phyloP scores from a whole-genome alignment of 2,113 vertebrate genomes.

The Xyliphius kryptos region DNA sequence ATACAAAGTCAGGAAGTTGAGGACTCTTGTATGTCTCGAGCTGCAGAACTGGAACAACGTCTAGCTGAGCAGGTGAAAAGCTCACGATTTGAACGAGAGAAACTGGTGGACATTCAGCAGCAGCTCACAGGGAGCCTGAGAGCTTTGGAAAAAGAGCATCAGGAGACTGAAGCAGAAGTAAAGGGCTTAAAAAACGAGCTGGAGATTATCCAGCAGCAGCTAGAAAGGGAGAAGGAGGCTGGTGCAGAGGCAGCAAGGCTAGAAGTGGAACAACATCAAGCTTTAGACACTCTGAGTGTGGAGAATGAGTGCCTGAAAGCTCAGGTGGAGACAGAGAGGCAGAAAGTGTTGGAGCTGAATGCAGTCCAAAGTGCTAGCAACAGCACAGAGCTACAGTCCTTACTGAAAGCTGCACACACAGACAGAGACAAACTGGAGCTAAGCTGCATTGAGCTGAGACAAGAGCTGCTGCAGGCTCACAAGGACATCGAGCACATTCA shows the following conservation, averaged over 20 bases:
- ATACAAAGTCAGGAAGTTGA: slow-evolving; percentile 69
- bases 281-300: slow-evolving; percentile 67
- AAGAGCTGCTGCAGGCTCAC: slow-evolving; percentile 75
- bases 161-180: slow-evolving; percentile 69
- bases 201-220: slow-evolving; percentile 61
- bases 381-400: slow-evolving; percentile 68
- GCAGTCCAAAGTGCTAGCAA: slow-evolving; percentile 64
- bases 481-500: slow-evolving; percentile 70
- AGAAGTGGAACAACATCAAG: slow-evolving; percentile 66
- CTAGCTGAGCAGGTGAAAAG: slow-evolving; percentile 80
- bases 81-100: slow-evolving; percentile 86
- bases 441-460: slow-evolving; percentile 72
- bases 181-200: slow-evolving; percentile 72
- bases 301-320: slow-evolving; percentile 78
- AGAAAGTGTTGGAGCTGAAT: slow-evolving; percentile 70
- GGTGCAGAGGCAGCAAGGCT: slow-evolving; percentile 49
- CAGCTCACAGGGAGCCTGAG: slow-evolving; percentile 86
- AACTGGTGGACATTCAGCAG: slow-evolving; percentile 90
- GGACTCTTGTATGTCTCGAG: slow-evolving; percentile 60
- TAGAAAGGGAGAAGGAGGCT: slow-evolving; percentile 68
- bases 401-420: slow-evolving; percentile 71
- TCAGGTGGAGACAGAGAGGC: slow-evolving; percentile 78
- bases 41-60: slow-evolving; percentile 78
- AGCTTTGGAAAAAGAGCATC: slow-evolving; percentile 82
- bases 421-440: slow-evolving; percentile 80